Evolutionary conservation across 2,888 invertebrate genomes (phyloP).

Genomic region (Trilocha varians): DNA sequence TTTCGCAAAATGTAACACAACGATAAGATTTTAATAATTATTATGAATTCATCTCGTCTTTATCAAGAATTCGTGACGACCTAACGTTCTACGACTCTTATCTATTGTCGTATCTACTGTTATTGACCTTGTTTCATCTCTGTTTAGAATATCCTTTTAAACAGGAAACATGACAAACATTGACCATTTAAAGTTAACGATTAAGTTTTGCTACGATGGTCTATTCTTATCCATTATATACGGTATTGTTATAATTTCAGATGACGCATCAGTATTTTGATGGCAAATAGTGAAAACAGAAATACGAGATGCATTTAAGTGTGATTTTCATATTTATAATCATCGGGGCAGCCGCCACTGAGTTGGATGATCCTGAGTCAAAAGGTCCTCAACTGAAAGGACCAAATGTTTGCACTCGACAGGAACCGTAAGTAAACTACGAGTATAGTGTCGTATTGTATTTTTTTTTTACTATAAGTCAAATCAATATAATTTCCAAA

Average conservation of each 20-base stretch:
- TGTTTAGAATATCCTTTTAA: conserved; percentile 2
- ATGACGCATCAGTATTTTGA: too few relatives aligned
- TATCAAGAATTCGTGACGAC: not conserved
- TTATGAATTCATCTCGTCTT: not conserved
- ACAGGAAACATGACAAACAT: not conserved
- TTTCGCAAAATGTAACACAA: not conserved
- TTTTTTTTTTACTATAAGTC: too few relatives aligned
- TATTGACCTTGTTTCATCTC: not conserved
- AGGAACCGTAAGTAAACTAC: conserved; percentile 49
- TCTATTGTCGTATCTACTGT: not conserved
- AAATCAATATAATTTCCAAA: too few relatives aligned
- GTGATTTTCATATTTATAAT: conserved; percentile 33
- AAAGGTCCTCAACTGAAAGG: conserved; percentile 71
- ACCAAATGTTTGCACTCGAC: conserved; percentile 84
- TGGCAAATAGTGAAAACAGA: conserved; percentile 11
- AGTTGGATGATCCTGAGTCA: conserved; percentile 78
- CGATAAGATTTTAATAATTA: too few relatives aligned
- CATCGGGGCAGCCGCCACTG: conserved; percentile 28
- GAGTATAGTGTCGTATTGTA: too few relatives aligned
- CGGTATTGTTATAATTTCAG: too few relatives aligned
- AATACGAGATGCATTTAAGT: conserved; percentile 46
- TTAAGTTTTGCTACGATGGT: too few relatives aligned
- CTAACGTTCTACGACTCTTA: not conserved
- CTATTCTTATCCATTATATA: too few relatives aligned
- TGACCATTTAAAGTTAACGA: not conserved